Base-by-base conservation (phyloP, 2,113 vertebrate species). In the Rana temporaria region DNA sequence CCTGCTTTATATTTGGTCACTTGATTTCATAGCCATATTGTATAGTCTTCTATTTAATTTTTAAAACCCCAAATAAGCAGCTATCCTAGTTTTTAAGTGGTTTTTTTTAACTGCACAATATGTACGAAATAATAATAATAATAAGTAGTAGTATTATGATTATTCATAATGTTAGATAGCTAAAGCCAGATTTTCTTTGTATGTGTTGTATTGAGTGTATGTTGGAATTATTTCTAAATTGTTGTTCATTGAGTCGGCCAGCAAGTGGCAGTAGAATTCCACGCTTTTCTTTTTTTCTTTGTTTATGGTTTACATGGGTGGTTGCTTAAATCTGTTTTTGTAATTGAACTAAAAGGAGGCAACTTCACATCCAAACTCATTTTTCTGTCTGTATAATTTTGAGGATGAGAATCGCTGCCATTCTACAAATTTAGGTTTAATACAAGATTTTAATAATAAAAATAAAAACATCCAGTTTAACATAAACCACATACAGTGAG, bases 281-380 rank as follows among this genome's bases (percentile, higher is more conserved):
- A 82, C 30, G 15, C 9, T 18, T 74, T 56, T 48, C 12, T 38
- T 48, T 11, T 67, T 38, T 38, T n/a, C 52, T 78, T 26, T 22
- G n/a, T 34, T 32, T 82, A 42, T 24, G 34, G 79, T 26, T 38
- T 66, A 48, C 8, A 48, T 48, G 65, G 69, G 57, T 42, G 30
- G 22, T 48, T 65, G 60, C 79, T 57, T 66, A 82, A 56, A 82
- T 57, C 70, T 66, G 52, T 81, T 56, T 64, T 70, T 63, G 20
- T 75, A 75, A 75, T 65, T 74, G 70, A 67, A 75, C 71, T 75
- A 75, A 82, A 74, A 82, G n/a, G 34, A 75, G 17, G 52, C 32
- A 75, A 60, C 59, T 67, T 75, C 63, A 75, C 62, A 75, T 32
- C 71, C 75, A 52, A 38, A 30, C 56, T 62, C 52, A 38, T 20